Base-by-base conservation (phyloP, 53 echinoderm and acorn worm genomes). In the Antedon mediterranea region DNA sequence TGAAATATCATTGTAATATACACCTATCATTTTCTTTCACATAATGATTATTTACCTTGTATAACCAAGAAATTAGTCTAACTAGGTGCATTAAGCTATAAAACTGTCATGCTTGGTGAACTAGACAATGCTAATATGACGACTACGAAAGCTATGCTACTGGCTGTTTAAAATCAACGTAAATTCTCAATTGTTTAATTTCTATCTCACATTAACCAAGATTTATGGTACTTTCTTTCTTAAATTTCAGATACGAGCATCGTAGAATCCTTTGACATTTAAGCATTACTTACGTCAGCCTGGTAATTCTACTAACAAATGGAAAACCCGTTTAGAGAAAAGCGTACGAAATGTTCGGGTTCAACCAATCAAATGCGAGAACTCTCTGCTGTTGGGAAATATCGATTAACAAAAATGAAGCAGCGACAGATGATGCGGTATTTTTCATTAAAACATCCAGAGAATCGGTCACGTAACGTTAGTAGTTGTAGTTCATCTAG, bases 361-460 rank as follows among this genome's bases (percentile, higher is more conserved):
- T 23, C 75, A 8, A 72, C 86, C 86, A 78, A 86, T 86, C 82
- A 82, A 82, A 82, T 30, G 57, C 34, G 78, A 27, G 78, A 57
- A 0, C 73, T 86, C 3, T 86, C 86, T 31, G 86, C 82, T 78
- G 86, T 86, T 11, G 86, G 86, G 32, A 71, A 82, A 43, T 86
- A 86, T 42, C 74, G 86, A 75, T 82, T 79, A n/a, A 82, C 86
- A 13, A 82, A 82, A 18, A 86, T 86, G 86, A 82, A 82, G 79
- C 82, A 79, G 33, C 57, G 57, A 23, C 57, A 57, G 57, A 15
- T 57, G 57, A 57, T 57, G 57, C 57, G 57, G 14, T 57, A 57
- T 57, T 57, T 57, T 57, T 57, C 57, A 57, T 11, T 57, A 57
- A 13, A 57, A 57, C 57, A 57, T 18, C 57, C 57, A 8, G 57